Base-by-base conservation (phyloP, 2,888 invertebrate genomes). In the Diaperis boleti region DNA sequence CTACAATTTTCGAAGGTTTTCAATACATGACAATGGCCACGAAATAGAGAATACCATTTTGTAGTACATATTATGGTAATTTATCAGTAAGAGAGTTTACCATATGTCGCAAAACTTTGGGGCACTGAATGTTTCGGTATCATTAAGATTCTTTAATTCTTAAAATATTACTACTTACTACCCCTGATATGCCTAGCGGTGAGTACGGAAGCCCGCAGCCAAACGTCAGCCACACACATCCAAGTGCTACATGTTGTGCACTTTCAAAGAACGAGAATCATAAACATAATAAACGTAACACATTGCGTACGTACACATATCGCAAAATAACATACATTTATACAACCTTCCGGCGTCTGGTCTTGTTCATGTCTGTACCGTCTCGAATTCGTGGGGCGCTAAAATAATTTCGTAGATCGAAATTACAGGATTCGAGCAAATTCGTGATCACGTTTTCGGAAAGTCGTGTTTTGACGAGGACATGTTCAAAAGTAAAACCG, bases 401-500 rank as follows among this genome's bases (percentile, higher is more conserved):
- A 55, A 55, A 55, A 49, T 49, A 49, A 49, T 49, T 49, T 49
- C 15, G 33, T 35, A 31, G 15, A 49, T 49, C 14, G 35, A 55
- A 57, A 57, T 57, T 57, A 57, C 57, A 57, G 57, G 57, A 57
- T 44, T 37, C 22, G 18, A 18, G 33, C 47, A 13, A 15, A 22
- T 47, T 57, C 57, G 57, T 57, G 57, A 45, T 57, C 57, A 57
- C 57, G 57, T 44, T 47, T 57, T 44, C 14, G 17, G n/a, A 42
- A 55, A 42, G 42, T 57, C 45, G 57, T 57, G 55, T 17, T 22
- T 37, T 57, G 45, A 55, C 42, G 33, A 55, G 8, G 11, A 52
- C 42, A 29, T 13, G 7, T 29, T 29, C 45, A 45, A 49, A 49
- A 49, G 49, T 35, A 49, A 33, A 49, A 49, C 35, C 7, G 17